phyloP scores from a whole-genome alignment of 2,797 vertebrate genomes.

The Peromyscus nudipes region DNA sequence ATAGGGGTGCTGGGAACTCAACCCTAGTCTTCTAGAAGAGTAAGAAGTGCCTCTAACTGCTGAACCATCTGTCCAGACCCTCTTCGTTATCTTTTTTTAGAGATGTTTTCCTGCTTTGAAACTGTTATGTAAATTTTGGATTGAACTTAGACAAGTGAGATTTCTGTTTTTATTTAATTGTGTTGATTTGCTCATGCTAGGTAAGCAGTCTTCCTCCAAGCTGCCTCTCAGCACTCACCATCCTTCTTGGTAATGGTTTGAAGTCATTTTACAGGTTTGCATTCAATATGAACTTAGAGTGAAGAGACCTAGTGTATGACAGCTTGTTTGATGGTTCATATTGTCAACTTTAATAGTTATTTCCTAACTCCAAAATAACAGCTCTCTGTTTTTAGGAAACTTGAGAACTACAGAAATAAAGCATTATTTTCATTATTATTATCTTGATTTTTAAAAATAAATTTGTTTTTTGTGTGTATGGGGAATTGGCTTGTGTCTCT shows the following conservation, averaged over 20 bases:
- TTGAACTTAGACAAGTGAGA: not conserved
- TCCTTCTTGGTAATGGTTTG: not conserved
- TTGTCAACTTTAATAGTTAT: not conserved
- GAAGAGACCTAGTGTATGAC: not conserved
- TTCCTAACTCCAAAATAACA: conserved; percentile 13
- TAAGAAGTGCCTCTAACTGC: not conserved
- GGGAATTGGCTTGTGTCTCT: not conserved
- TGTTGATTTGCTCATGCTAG: not conserved
- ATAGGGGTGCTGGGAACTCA: not conserved
- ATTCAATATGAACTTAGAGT: not conserved
- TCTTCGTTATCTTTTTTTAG: not conserved
- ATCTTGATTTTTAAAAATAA: not conserved
- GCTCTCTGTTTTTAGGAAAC: not conserved
- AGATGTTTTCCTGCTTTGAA: not conserved
- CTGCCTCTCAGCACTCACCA: not conserved
- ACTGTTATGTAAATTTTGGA: not conserved
- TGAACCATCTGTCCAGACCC: not conserved
- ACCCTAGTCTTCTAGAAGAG: not conserved
- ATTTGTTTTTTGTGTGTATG: not conserved
- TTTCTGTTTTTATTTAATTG: not conserved
- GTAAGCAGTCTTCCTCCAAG: not conserved
- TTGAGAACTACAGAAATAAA: not conserved
- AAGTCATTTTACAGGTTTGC: conserved; percentile 39
- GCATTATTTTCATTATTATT: not conserved
- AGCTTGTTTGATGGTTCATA: not conserved